phyloP scores from a whole-genome alignment of 2,888 invertebrate species.

The Chloroclystis v-ata region DNA sequence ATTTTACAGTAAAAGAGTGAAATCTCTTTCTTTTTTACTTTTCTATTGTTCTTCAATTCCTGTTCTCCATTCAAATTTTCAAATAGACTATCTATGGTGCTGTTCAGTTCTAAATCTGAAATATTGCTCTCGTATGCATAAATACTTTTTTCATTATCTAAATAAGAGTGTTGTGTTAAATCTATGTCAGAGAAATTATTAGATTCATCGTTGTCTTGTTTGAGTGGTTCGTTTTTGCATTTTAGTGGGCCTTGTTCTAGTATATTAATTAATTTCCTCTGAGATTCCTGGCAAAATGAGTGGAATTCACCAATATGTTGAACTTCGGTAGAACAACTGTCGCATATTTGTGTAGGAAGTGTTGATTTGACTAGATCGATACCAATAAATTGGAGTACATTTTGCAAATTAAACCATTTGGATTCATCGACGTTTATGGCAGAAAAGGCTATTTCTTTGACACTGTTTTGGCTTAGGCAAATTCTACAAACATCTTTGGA shows the following conservation, averaged over 20 bases:
- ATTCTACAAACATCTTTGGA: slow-evolving; percentile 55
- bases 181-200: not conserved
- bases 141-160: not conserved
- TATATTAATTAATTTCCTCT: slow-evolving; percentile 45
- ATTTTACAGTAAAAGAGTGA: not conserved
- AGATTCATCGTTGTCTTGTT: not conserved
- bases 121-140: slow-evolving; percentile 2
- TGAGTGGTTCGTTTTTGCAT: not conserved
- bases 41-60: slow-evolving; percentile 11
- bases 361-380: slow-evolving; percentile 40
- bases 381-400: slow-evolving; percentile 49
- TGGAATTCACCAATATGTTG: slow-evolving; percentile 55
- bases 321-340: slow-evolving; percentile 45
- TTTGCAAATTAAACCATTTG: slow-evolving; percentile 33
- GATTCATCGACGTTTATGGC: slow-evolving; percentile 26
- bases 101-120: slow-evolving; percentile 13
- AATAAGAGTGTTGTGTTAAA: not conserved
- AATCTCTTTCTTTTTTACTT: slow-evolving; percentile 34
- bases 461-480: slow-evolving; percentile 54
- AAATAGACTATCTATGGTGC: slow-evolving; percentile 13
- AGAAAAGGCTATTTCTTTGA: slow-evolving; percentile 34
- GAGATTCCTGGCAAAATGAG: slow-evolving; percentile 47
- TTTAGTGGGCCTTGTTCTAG: slow-evolving; percentile 20
- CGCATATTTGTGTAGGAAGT: slow-evolving; percentile 50
- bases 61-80: slow-evolving; percentile 12